Conservation (phyloP, 2,113 vertebrate species). For the Macrotis lagotis region DNA sequence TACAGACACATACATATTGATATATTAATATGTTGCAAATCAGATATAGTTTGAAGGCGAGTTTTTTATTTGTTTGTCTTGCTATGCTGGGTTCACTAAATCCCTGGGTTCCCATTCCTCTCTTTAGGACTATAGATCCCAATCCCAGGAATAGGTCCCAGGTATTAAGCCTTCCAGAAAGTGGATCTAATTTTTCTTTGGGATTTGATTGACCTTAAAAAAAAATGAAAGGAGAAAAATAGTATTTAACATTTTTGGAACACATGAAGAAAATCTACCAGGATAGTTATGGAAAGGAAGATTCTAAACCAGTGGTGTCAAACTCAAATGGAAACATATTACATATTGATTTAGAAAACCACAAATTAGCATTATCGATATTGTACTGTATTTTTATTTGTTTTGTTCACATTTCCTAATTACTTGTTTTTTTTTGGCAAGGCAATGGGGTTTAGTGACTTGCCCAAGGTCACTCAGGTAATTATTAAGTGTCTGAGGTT, state of each 20-base stretch:
- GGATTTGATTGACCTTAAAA: slow-evolving; percentile 91
- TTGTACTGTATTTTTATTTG: not conserved
- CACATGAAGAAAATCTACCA: slow-evolving; percentile 91
- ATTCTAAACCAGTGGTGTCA: slow-evolving; percentile 60
- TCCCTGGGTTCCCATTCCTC: no score
- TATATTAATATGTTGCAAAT: not conserved
- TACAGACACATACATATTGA: not conserved
- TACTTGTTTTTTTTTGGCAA: no score
- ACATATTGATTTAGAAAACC: not conserved
- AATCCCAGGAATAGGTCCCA: not conserved
- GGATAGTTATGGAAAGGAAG: slow-evolving; percentile 81
- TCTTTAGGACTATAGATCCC: not conserved
- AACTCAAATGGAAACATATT: not conserved
- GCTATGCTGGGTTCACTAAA: not conserved
- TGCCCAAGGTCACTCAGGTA: no score
- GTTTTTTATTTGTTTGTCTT: not conserved
- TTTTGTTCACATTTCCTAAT: not conserved
- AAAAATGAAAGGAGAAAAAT: slow-evolving; percentile 93
- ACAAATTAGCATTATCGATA: not conserved
- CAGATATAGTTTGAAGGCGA: not conserved
- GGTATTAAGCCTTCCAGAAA: slow-evolving; percentile 94
- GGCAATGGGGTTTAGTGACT: no score
- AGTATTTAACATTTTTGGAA: slow-evolving; percentile 96
- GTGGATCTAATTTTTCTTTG: slow-evolving; percentile 93
- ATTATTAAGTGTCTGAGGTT: no score